Evolutionary conservation across 2,888 invertebrate genomes (phyloP).

Genomic region (Nebria salina): DNA sequence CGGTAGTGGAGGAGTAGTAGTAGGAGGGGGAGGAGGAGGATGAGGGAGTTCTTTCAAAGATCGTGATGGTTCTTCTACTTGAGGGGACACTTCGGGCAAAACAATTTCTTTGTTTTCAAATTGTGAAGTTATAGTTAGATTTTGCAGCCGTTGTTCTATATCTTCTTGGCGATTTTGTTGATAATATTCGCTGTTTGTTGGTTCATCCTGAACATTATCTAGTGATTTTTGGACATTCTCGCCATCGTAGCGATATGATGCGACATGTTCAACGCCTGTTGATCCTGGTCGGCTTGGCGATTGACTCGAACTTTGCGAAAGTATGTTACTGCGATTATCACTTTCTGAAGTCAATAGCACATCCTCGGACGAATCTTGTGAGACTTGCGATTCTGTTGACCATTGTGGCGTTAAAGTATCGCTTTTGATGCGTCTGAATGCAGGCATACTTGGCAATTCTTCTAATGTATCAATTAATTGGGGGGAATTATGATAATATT

Average conservation of each 20-base stretch:
- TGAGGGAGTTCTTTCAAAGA: constrained; percentile 39
- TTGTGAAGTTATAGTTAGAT: constrained; percentile 46
- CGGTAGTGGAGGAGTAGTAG: constrained; percentile 37
- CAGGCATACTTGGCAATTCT: constrained; percentile 42
- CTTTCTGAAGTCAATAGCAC: constrained; percentile 70
- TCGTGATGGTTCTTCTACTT: constrained; percentile 17
- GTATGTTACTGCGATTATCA: constrained; percentile 69
- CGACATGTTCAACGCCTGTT: constrained; percentile 14
- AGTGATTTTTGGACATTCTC: constrained; percentile 23
- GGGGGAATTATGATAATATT: neutral
- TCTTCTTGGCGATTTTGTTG: constrained; percentile 45
- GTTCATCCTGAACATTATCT: constrained; percentile 21
- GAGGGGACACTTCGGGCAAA: constrained; percentile 47
- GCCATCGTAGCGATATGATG: constrained; percentile 21
- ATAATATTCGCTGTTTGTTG: constrained; percentile 36
- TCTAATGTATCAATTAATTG: constrained; percentile 28
- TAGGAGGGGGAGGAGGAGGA: constrained; percentile 16
- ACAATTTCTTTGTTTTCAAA: constrained; percentile 58
- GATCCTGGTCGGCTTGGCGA: constrained; percentile 54
- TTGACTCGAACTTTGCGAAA: constrained; percentile 65
- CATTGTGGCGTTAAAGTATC: constrained; percentile 67
- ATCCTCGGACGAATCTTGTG: constrained; percentile 73
- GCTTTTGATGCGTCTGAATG: constrained; percentile 54
- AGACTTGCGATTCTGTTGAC: constrained; percentile 74
- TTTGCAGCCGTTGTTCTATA: constrained; percentile 45